Base-by-base conservation (phyloP, 1,140 invertebrate genomes). In the Gonioctena quinquepunctata region DNA sequence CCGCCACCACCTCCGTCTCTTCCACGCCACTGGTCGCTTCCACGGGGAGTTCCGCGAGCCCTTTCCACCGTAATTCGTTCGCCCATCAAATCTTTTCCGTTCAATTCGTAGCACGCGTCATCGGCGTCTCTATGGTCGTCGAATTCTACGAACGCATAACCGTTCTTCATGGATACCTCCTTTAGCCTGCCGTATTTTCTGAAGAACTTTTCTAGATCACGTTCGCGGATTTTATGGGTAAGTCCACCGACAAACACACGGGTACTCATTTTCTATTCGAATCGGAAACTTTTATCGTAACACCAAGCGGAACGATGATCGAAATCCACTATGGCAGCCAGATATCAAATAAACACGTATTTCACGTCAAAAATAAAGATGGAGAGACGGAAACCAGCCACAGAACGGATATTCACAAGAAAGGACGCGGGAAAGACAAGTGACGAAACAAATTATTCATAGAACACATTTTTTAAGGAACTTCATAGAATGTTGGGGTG, bases 131-230 rank as follows among this genome's bases (percentile, higher is more conserved):
- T 90, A 81, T 96, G 93, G 83, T 98, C 96, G 83, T 99, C 97
- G 86, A 99, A 99, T 89, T 99, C 97, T n/a, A 75, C 73, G 52
- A 75, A 99, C 73, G 96, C 97, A 87, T 98, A 99, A 79, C 97
- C 97, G 89, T 98, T 98, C 87, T 99, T 99, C 83, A 99, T 93
- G 74, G 98, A 90, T 77, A 99, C 93, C 84, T 99, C 97, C 82
- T 94, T 90, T 78, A 99, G 96, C 81, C 94, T 89, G 76, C 97
- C 97, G 87, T 97, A 99, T 74, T 95, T 94, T 87, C 94, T 95
- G 88, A 99, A 99, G 87, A 99, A 99, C 83, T 94, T 93, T 86
- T 99, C 97, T 79, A 99, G 88, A 87, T 99, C 97, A 82, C 94
- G 91, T 87, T 99, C 97, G 81, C 95, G 89, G 67, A 96, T 95